These are phyloP conservation scores for Scolopax mira DNA, from an alignment of 2,113 vertebrate species.

Conservation along the genomic window DNA sequence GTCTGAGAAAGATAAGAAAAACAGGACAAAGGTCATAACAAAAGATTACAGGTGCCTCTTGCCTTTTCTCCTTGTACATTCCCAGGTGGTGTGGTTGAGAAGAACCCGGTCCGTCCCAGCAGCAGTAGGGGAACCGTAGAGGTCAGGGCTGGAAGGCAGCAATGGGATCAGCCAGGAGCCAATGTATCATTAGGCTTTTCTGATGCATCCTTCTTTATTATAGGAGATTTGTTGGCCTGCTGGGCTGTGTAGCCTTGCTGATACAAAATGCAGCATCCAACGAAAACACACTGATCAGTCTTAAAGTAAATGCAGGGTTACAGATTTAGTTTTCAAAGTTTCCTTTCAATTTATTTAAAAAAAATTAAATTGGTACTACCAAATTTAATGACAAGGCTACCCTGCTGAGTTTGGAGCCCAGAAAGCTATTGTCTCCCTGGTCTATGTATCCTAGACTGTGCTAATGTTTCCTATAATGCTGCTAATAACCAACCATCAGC, in stretches of 20 bases:
- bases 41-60: background rate
- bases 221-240: background rate
- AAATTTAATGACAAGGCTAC: slow-evolving; percentile 78
- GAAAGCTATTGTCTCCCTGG: slow-evolving; percentile 79
- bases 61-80: background rate
- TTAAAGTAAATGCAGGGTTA: slow-evolving; percentile 72
- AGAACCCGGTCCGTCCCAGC: background rate
- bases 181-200: background rate
- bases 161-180: background rate
- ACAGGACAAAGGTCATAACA: background rate
- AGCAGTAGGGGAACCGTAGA: background rate
- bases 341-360: slow-evolving; percentile 62
- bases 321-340: slow-evolving; percentile 74
- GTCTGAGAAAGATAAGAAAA: background rate
- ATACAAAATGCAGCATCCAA: background rate
- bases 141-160: background rate
- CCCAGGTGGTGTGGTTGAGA: background rate
- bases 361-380: slow-evolving; percentile 71
- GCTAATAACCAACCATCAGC: slow-evolving; percentile 83
- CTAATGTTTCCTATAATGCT: slow-evolving; percentile 80
- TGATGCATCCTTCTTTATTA: background rate
- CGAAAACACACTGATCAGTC: slow-evolving; percentile 39
- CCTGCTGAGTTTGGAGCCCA: slow-evolving; percentile 78
- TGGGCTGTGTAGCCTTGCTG: background rate
- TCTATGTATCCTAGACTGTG: slow-evolving; percentile 71